phyloP scores from a whole-genome alignment of 1,140 invertebrate genomes.

The Polypedilum pembai region DNA sequence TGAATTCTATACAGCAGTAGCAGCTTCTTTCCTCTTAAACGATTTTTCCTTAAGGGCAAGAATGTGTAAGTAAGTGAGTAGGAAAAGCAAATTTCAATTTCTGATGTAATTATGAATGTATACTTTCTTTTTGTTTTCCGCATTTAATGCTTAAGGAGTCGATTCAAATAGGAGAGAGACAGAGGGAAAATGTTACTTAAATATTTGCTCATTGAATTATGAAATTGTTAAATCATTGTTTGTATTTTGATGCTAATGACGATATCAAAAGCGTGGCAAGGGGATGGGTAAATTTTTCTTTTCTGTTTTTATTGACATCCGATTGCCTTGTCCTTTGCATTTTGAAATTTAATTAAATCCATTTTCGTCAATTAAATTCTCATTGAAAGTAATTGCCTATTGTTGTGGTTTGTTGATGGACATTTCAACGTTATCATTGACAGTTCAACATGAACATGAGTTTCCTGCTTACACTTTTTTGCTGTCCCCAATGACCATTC shows the following conservation, averaged over 20 bases:
- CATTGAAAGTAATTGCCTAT: slow-evolving; percentile 4
- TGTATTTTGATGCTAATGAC: neutral
- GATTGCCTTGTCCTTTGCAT: too few species aligned
- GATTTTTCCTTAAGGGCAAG: neutral
- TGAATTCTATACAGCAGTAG: neutral
- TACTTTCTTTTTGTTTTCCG: neutral
- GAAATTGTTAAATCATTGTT: neutral
- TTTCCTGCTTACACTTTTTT: neutral
- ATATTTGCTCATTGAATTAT: neutral
- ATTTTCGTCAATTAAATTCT: neutral
- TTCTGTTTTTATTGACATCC: too few species aligned
- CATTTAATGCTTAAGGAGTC: neutral
- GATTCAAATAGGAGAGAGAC: neutral
- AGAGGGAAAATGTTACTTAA: neutral
- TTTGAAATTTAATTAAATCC: too few species aligned
- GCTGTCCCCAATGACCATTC: slow-evolving; percentile 1
- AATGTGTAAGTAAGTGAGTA: neutral
- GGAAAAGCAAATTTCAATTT: neutral
- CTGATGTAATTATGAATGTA: neutral
- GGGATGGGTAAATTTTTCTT: too few species aligned
- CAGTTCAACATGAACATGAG: neutral
- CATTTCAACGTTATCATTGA: neutral
- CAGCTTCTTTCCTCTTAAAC: neutral
- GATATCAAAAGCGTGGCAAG: neutral
- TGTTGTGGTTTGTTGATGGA: neutral